Evolutionary conservation across 2,797 vertebrate genomes (phyloP), one percentile per base, ranked within the genome.

Genomic region (Acridotheres tristis): DNA sequence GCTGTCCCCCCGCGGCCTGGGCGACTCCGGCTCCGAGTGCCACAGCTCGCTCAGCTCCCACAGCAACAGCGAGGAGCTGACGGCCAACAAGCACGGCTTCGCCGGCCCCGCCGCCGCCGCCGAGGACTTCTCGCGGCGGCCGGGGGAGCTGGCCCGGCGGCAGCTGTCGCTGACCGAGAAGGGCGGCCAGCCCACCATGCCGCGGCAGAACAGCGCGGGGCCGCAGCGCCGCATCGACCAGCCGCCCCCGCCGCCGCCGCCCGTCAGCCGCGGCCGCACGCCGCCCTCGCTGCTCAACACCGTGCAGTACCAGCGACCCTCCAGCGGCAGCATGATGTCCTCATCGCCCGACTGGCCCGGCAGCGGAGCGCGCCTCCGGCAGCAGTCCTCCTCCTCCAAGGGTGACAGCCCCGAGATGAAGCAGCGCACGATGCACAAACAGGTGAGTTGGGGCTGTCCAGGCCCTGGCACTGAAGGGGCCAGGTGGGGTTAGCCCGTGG

Each of bases 31-130:
- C 87, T 99, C 99, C 1, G 99, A 99, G 97, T 99, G 99, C 98
- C 99, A 99, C 97, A 99, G 99, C 95, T 99, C 99, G 1, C 98
- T 99, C 94, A 99, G 99, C 96, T 99, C 99, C 42, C 99, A 99
- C 97, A 99, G 99, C 98, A 99, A 99, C 98, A 99, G 99, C 0
- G 99, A 99, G 88, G 99, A 99, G 32, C 96, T 98, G 74, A 97
- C 97, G 2, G 98, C 97, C 9, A 98, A 96, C 66, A 92, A 99
- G 91, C 98, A 97, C 10, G 94, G 98, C 92, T 99, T 99, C 58
- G 96, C 98, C 81, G 98, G 98, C 88, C 98, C 98, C 3, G 88
- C 97, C 0, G 97, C 97, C 0, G 97, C 98, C 16, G 96, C 96
- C 0, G 99, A 99, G 66, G 99, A 99, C 95, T 98, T 99, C 89